Conservation (phyloP, 2,797 vertebrate genomes). For the Pogoniulus pusillus region DNA sequence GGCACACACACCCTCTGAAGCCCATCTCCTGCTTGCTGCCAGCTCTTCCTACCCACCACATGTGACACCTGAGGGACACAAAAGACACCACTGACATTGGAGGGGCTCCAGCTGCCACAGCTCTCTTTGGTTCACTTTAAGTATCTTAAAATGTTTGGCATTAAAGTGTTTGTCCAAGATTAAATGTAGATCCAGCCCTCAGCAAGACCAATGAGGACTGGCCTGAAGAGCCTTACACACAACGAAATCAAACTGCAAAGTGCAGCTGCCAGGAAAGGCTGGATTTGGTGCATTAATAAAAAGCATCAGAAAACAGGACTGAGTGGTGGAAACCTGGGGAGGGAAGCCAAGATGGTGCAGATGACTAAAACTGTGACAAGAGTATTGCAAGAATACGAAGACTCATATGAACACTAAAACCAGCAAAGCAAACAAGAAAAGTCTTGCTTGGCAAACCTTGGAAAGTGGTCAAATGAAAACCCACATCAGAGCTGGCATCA, state of each 20-base stretch:
- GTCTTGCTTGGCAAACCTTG: background rate
- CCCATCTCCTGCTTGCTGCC: background rate
- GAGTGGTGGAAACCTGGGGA: background rate
- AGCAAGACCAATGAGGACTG: background rate
- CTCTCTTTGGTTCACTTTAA: background rate
- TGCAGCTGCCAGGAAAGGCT: background rate
- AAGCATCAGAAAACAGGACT: background rate
- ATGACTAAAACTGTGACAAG: background rate
- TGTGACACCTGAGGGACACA: rapidly evolving
- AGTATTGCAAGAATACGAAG: background rate
- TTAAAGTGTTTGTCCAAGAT: background rate
- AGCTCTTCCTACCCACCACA: background rate
- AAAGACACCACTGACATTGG: background rate
- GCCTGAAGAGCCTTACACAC: rapidly evolving
- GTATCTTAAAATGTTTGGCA: background rate
- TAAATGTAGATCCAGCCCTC: background rate
- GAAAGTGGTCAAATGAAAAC: background rate
- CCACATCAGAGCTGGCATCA: background rate
- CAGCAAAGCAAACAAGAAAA: background rate
- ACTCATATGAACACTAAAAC: background rate
- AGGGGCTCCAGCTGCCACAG: background rate
- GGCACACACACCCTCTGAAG: background rate
- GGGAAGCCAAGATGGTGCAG: background rate
- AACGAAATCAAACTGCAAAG: background rate
- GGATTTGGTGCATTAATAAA: background rate